Conservation (phyloP, 2,797 vertebrate species). For the Rhinatrema bivittatum region DNA sequence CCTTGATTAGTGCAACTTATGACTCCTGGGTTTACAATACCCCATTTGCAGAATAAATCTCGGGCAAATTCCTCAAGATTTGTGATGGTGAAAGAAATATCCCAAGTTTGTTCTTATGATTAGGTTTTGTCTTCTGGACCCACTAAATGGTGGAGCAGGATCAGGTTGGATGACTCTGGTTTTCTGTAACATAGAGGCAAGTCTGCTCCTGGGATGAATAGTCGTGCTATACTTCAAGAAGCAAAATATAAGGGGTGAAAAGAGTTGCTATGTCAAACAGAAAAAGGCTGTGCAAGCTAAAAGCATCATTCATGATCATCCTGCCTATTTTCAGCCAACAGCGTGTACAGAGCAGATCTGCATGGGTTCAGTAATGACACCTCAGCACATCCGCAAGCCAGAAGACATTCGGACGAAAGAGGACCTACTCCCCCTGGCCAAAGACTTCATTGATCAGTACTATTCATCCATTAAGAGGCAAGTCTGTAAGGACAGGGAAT, state of each 20-base stretch:
- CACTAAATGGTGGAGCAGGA: too few species aligned
- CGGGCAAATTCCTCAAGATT: too few species aligned
- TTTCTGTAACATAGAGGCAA: too few species aligned
- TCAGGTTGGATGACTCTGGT: too few species aligned
- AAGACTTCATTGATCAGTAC: conserved; percentile 94
- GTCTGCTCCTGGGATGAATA: too few species aligned
- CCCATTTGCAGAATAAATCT: too few species aligned
- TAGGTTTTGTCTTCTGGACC: too few species aligned
- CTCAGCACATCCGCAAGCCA: conserved; percentile 64
- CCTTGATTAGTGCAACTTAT: too few species aligned
- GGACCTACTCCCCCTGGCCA: conserved; percentile 79
- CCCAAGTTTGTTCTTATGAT: too few species aligned
- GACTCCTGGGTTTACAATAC: too few species aligned
- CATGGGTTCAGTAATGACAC: conserved; percentile 80
- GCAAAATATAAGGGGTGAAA: neutral
- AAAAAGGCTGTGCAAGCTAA: neutral
- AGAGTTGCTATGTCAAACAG: neutral
- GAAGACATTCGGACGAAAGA: conserved; percentile 75
- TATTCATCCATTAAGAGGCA: conserved; percentile 94
- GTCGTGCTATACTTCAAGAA: neutral
- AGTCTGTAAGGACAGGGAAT: too few species aligned
- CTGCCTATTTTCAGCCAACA: conserved; percentile 56
- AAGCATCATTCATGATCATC: neutral
- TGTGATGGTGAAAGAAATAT: too few species aligned
- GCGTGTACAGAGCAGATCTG: conserved; percentile 81